Base-by-base conservation (phyloP, 2,113 vertebrate species). In the Leptobrachium leishanense region DNA sequence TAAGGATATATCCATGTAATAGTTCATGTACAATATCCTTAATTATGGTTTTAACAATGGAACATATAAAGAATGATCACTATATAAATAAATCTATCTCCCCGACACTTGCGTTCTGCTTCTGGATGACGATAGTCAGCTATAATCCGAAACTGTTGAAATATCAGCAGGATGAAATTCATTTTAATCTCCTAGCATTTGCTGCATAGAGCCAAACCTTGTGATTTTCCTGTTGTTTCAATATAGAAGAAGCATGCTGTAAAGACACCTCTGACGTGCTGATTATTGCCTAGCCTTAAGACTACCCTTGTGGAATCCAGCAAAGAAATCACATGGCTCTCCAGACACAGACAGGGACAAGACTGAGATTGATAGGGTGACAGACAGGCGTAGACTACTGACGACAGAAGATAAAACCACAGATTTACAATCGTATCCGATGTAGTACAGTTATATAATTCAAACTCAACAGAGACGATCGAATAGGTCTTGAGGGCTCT, bases 181-280 rank as follows among this genome's bases (percentile, higher is more conserved):
- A 59, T 12, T 59, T 59, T 59, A 10, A 12, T 13, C 55, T 59
- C 55, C 2, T 59, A 59, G 55, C 55, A 54, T 59, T 59, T 15
- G 10, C 55, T 59, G 55, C 13, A 15, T 15, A 12, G 13, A 59
- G 55, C 55, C 55, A 59, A 59, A 12, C 55, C 55, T 12, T 59
- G 55, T 59, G 55, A 59, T 59, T 59, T 59, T 59, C 55, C 55
- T 59, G 55, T 59, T 59, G 55, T 59, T 59, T 59, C 55, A 59
- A 12, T 59, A 59, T 11, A 15, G 55, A 59, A 15, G 9, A 59
- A 4, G 55, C 55, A 59, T 12, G 11, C 10, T 59, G 55, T 59
- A 59, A 59, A 10, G 55, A 59, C 10, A 59, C 10, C 55, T 59
- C 55, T 59, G 55, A 15, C 13, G 55, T 59, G 55, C 9, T 59